Conservation (phyloP, 1,140 invertebrate genomes). For the Drosophila fuyamai region DNA sequence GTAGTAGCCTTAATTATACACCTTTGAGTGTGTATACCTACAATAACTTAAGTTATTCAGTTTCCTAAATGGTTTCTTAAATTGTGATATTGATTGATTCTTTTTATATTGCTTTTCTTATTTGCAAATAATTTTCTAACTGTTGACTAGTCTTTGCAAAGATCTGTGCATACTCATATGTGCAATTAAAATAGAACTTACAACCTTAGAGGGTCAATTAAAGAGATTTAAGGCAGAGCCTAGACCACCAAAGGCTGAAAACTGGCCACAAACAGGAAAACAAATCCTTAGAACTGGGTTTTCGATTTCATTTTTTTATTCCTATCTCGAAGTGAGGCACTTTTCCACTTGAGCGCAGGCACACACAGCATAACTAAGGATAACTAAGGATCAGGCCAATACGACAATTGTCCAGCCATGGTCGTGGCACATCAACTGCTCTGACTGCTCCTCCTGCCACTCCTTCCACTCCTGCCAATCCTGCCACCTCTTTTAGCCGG, state of each 20-base stretch:
- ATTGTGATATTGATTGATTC: no score
- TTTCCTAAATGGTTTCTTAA: no score
- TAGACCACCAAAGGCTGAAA: not conserved
- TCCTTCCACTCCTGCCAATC: no score
- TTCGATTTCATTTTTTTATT: not conserved
- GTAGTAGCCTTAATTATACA: no score
- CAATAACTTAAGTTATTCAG: no score
- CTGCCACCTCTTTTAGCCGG: not conserved
- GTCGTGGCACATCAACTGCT: slow-evolving; percentile 3
- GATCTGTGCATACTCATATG: not conserved
- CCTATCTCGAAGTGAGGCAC: slow-evolving; percentile 13
- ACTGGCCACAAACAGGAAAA: not conserved
- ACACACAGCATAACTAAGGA: slow-evolving; percentile 35
- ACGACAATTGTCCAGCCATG: slow-evolving; percentile 36
- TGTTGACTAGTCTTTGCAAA: not conserved
- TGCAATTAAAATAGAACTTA: not conserved
- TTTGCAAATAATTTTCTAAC: not conserved
- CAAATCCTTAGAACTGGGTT: slow-evolving; percentile 14
- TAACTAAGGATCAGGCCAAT: slow-evolving; percentile 55
- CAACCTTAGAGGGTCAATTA: not conserved
- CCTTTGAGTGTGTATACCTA: no score
- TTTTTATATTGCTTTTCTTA: not conserved
- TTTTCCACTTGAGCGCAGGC: slow-evolving; percentile 35
- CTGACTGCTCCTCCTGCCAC: no score
- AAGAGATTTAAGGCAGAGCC: not conserved